phyloP scores from a whole-genome alignment of 2,888 invertebrate species.

The Drosophila peninsularis region DNA sequence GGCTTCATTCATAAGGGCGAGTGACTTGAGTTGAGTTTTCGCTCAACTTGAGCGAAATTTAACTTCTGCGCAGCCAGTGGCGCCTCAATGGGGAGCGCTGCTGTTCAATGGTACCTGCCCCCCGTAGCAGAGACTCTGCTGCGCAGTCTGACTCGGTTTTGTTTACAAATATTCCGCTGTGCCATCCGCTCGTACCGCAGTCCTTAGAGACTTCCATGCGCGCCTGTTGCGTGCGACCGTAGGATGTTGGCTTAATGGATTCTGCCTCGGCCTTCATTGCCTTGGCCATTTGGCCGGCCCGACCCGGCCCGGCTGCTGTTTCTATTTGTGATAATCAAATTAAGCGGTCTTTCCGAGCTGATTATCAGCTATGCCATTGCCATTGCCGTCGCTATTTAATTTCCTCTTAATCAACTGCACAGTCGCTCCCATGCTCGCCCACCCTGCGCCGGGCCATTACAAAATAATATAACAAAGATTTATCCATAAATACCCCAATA shows the following conservation, averaged over 20 bases:
- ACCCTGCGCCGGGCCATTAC: not conserved
- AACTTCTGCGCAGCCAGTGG: constrained; percentile 36
- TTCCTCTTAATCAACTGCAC: constrained; percentile 32
- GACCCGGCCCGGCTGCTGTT: constrained; percentile 8
- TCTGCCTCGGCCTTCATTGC: constrained; percentile 24
- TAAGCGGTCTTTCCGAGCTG: constrained; percentile 36
- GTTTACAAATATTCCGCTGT: constrained; percentile 61
- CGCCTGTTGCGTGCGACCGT: constrained; percentile 66
- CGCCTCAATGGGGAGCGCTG: not conserved
- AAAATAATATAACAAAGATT: constrained; percentile 36
- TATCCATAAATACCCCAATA: constrained; percentile 27
- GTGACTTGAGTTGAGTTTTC: constrained; percentile 4
- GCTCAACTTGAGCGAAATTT: constrained; percentile 37
- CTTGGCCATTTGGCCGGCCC: constrained; percentile 6
- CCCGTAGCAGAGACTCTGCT: constrained; percentile 14
- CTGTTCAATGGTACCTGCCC: not conserved
- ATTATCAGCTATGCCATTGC: constrained; percentile 33
- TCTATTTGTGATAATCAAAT: constrained; percentile 50
- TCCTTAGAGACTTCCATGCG: constrained; percentile 56
- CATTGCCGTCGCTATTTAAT: constrained; percentile 32
- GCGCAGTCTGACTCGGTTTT: constrained; percentile 29
- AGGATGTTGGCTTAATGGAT: constrained; percentile 25
- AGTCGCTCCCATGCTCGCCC: constrained; percentile 4
- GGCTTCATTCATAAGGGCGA: constrained; percentile 40
- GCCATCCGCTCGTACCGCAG: constrained; percentile 6